Evolutionary conservation across 2,113 vertebrate genomes (phyloP), one percentile per base, ranked within the genome.

Genomic region (Psettodes erumei): DNA sequence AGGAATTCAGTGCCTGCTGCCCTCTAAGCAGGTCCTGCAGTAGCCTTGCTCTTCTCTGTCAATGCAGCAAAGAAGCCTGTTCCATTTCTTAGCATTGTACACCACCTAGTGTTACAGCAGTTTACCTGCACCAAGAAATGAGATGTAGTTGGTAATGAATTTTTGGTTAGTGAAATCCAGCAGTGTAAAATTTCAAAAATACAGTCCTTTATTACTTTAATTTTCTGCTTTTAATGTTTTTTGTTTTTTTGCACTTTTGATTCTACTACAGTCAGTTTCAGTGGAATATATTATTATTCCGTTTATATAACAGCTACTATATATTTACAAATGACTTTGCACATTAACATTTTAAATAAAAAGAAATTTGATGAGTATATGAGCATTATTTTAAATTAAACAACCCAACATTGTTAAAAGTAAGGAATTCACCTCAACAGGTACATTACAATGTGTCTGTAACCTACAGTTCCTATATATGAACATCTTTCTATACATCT

Each of bases 61-160:
- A 6, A 23, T 21, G 65, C 42, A 21, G n/a, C 8, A 1, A 28
- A 63, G n/a, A 18, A 0, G 9, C 4, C 33, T 30, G 10, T 35
- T 68, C 1, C 18, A 48, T 66, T 79, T 59, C 10, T 27, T n/a
- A 48, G 5, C 30, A 2, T 16, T 18, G 37, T 40, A 2, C 77
- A 1, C 87, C 90, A 77, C 47, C 87, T 80, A 81, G 74, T 82
- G 90, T 30, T 59, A 10, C 8, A 33, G 8, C 0, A 5, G 8
- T 19, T 3, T 8, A 0, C 4, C 48, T 74, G 37, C 77, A 35
- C 1, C 21, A 21, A 6, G n/a, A 61, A 3, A 33, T 21, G 2
- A 21, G 43, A 28, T 25, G n/a, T 10, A 2, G 27, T n/a, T 30
- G 10, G 18, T 35, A 18, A 40, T 21, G n/a, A 23, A 51, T 28